Base-by-base conservation (phyloP, 2,797 vertebrate genomes). In the Gambusia yucatana region DNA sequence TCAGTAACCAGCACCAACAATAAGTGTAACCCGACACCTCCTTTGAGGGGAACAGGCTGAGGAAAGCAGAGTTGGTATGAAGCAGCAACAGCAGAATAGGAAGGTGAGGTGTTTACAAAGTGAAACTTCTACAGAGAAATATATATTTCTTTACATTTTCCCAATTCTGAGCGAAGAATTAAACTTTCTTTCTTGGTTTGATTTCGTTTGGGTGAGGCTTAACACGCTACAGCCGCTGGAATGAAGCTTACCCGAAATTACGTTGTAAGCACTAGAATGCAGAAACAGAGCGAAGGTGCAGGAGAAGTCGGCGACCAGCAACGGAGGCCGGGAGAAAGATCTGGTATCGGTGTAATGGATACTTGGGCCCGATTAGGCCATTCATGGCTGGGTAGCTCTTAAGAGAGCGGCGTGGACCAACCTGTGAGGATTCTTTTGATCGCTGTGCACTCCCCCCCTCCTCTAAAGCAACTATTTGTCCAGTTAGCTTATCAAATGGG, bases 1-100 rank as follows among this genome's bases (percentile, higher is more conserved):
- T 98, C 96, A 97, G 98, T 98, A 97, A 98, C 98, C 88, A 94
- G 80, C 92, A 57, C 92, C 96, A 95, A 98, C 97, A 98, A 98
- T 96, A 96, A 95, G 93, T 83, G 86, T 69, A 90, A 91, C 92
- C 95, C 87, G 83, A 96, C 84, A 92, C 96, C 93, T 87, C 93
- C 86, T 86, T 82, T 65, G 87, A 91, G 79, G 86, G 84, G 87
- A 77, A 76, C 82, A 82, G 52, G 77, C 5, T 7, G 67, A 87
- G 82, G 77, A 81, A 86, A 86, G 79, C 47, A 77, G 81, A 84
- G 82, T 39, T 77, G 76, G 86, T 89, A 76, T 57, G 71, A 85
- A 80, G 79, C 22, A 5, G 71, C 50, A 43, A 48, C 47, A 52
- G 87, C 25, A 55, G 79, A 83, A 80, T 77, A 78, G 48, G n/a